Evolutionary conservation across 2,888 invertebrate genomes (phyloP).

Genomic region (Colletes collaris): DNA sequence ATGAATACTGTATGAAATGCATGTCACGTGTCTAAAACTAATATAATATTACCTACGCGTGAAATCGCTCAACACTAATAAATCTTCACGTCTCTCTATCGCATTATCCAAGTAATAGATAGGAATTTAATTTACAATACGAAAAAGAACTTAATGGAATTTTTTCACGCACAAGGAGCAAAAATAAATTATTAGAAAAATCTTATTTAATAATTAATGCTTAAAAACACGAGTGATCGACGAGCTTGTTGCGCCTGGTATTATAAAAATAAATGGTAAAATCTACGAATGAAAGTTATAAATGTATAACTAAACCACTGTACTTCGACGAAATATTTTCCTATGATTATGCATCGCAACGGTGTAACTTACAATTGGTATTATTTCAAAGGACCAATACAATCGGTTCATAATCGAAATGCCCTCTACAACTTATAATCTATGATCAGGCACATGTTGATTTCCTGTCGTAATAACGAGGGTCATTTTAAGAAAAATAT

Average conservation of each 20-base stretch:
- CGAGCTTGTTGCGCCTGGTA: conserved; percentile 13
- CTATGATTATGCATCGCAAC: conserved; percentile 38
- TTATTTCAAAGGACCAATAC: conserved; percentile 49
- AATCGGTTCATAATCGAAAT: conserved; percentile 59
- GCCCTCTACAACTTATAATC: conserved; percentile 65
- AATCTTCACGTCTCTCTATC: conserved; percentile 30
- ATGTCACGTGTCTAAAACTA: conserved; percentile 43
- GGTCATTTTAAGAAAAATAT: conserved; percentile 45
- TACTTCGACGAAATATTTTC: conserved; percentile 20
- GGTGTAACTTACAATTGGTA: conserved; percentile 44
- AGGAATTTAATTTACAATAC: neutral
- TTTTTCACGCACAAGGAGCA: neutral
- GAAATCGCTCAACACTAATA: conserved; percentile 31
- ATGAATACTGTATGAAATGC: conserved; percentile 58
- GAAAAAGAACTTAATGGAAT: conserved; percentile 12
- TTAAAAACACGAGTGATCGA: conserved; percentile 6
- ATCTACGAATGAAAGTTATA: conserved; percentile 19
- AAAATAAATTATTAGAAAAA: conserved; percentile 14
- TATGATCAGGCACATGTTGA: conserved; percentile 67
- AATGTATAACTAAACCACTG: conserved; percentile 20
- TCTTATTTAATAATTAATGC: conserved; percentile 10
- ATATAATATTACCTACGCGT: conserved; percentile 39
- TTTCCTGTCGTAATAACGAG: conserved; percentile 57
- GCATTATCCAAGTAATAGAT: conserved; percentile 25
- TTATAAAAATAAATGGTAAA: conserved; percentile 22